Evolutionary conservation across 2,888 invertebrate genomes (phyloP).

Genomic region (Ephialtes manifestator): DNA sequence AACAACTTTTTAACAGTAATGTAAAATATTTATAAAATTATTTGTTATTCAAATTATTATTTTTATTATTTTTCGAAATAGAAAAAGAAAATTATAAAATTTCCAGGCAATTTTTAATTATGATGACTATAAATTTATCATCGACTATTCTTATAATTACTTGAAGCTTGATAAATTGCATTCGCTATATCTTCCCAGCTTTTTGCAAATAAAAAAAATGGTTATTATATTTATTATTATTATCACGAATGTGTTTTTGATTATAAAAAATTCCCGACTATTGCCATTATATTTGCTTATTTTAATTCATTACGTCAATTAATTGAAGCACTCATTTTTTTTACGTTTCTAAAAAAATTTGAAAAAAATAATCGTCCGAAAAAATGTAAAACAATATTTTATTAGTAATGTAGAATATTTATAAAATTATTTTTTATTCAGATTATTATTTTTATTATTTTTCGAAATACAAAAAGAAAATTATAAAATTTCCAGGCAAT

Average conservation of each 20-base stretch:
- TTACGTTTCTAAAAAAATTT: too few relatives aligned
- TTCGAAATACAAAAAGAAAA: too few relatives aligned
- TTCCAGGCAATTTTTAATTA: neutral
- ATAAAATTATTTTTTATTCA: neutral
- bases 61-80: too few relatives aligned
- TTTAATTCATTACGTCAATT: too few relatives aligned
- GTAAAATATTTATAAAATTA: neutral
- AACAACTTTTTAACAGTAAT: neutral
- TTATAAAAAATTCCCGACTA: too few relatives aligned
- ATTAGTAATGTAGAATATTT: neutral
- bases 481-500: neutral
- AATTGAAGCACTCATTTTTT: too few relatives aligned
- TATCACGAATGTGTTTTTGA: too few relatives aligned
- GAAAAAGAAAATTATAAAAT: too few relatives aligned
- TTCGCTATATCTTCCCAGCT: neutral
- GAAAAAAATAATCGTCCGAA: too few relatives aligned
- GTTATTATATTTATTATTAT: too few relatives aligned
- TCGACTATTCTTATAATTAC: neutral
- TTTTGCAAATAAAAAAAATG: slow-evolving; percentile 4
- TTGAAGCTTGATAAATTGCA: neutral
- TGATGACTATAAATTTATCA: neutral
- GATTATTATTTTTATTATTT: neutral
- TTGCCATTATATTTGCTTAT: too few relatives aligned
- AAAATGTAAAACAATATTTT: neutral
- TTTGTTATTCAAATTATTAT: neutral